Evolutionary conservation across 2,113 vertebrate species (phyloP), one percentile per base, ranked within the genome.

Genomic region (Bos javanicus): DNA sequence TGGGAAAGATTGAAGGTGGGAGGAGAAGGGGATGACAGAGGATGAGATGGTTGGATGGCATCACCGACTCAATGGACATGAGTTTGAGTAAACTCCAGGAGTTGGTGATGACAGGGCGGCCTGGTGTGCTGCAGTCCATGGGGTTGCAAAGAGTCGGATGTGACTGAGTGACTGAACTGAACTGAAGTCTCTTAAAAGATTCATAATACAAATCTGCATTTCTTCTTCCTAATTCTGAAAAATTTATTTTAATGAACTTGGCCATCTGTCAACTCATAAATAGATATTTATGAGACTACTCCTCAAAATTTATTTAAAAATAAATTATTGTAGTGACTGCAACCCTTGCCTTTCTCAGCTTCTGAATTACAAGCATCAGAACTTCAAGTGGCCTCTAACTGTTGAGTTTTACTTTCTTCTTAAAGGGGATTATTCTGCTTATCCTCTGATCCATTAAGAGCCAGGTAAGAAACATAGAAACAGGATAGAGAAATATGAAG

Each of bases 391-490:
- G 8, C 3, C 52, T 91, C 46, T 76, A 23, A 50, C 56, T 74
- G 12, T 13, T 91, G 67, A 89, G 16, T 59, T 62, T 93, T 85
- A 67, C 39, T 88, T 92, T 95, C 30, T 59, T 96, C 43, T 60
- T 67, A 48, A 4, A 60, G 30, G 46, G 43, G 36, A 57, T 93
- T 95, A 95, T 76, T 54, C 48, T 95, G 14, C 26, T 87, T 95
- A 96, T 92, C 12, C 23, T 95, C 43, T 94, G 87, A 87, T 86
- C n/a, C 74, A 87, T 94, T 62, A 94, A 88, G 36, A 87, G 36
- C 17, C 33, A 48, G 15, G 60, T 92, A 91, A 94, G 76, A 96
- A 87, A 80, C 7, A 90, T 2, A 86, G 54, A 78, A 36, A 94
- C n/a, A 80, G 3, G 19, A 81, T 28, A 90, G 48, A 85, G 64